A percentile compares a stretch with the other conserved stretches of the same genome.
Evolutionary conservation across 2,888 invertebrate species (phyloP).

Genomic region (Craniophora ligustri): DNA sequence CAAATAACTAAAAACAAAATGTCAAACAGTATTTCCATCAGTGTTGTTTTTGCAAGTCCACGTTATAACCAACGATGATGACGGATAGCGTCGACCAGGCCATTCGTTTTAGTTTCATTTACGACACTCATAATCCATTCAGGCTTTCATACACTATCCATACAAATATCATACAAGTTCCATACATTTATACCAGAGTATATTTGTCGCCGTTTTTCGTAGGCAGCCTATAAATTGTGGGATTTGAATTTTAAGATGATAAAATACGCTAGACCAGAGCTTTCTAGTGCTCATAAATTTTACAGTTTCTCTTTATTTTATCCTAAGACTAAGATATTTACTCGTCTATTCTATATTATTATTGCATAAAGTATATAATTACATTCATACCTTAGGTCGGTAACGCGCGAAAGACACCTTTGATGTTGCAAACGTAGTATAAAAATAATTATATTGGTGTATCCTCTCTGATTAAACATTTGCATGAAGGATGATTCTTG

Average conservation of each 20-base stretch:
- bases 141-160: constrained; percentile 57
- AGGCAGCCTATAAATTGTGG: constrained; percentile 24
- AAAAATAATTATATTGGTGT: no score
- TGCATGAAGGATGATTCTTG: no score
- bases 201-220: constrained; percentile 37
- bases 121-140: constrained; percentile 80
- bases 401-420: no score
- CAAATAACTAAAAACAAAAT: no score
- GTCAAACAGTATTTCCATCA: not conserved
- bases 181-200: constrained; percentile 18
- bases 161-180: constrained; percentile 37
- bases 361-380: no score
- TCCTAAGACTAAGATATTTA: not conserved
- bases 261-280: no score
- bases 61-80: constrained; percentile 55
- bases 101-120: constrained; percentile 81
- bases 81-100: constrained; percentile 72
- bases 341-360: no score
- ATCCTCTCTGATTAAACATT: no score
- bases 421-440: no score
- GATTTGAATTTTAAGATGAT: no score
- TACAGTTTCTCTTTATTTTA: not conserved
- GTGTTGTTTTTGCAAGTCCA: constrained; percentile 56
- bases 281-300: no score
- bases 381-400: no score